Evolutionary conservation across 2,797 vertebrate genomes (phyloP).

Genomic region (Bryconaethiops microstoma): DNA sequence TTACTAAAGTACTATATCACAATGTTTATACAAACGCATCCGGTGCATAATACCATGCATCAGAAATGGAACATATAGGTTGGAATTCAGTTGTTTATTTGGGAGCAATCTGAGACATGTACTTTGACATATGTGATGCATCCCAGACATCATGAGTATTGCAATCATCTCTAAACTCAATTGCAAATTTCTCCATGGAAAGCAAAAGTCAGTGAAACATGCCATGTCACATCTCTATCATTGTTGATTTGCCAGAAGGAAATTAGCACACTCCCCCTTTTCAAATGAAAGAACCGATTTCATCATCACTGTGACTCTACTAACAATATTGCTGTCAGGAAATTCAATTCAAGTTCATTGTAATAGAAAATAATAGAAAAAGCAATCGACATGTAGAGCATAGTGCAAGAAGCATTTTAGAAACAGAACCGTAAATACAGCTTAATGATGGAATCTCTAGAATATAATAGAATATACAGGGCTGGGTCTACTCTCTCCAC

Average conservation of each 20-base stretch:
- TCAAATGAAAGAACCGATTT: neutral
- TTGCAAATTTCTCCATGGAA: neutral
- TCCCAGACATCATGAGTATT: neutral
- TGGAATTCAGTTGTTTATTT: neutral
- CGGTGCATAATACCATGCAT: neutral
- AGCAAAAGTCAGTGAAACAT: neutral
- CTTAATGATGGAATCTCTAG: neutral
- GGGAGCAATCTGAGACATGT: neutral
- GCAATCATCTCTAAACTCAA: neutral
- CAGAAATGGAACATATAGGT: neutral
- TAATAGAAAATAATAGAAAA: neutral
- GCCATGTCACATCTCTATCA: neutral
- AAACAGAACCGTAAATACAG: neutral
- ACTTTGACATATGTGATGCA: neutral
- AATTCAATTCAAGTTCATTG: neutral
- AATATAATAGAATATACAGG: neutral
- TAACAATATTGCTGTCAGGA: neutral
- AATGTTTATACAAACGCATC: neutral
- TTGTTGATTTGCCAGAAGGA: neutral
- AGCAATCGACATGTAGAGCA: neutral
- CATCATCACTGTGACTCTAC: neutral
- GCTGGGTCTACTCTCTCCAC: neutral
- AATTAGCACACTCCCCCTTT: neutral
- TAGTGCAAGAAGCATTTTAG: neutral
- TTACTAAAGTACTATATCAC: neutral